These are phyloP conservation scores for Drosophila tani DNA, from an alignment of 1,140 invertebrate species.

Conservation along the genomic window DNA sequence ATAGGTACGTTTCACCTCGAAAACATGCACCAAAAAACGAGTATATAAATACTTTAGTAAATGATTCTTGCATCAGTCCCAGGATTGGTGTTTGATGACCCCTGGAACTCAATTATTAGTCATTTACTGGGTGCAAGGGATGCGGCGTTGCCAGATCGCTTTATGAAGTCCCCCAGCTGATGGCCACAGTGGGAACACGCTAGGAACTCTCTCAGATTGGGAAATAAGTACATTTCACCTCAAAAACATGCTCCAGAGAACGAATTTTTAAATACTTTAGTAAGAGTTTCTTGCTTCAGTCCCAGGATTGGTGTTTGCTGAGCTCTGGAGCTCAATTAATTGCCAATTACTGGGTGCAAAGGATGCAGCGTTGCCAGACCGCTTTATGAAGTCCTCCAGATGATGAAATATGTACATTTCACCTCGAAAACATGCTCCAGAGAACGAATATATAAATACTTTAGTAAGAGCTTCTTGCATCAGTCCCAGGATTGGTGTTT, in stretches of 20 bases:
- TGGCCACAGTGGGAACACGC: background rate
- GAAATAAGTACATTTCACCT: background rate
- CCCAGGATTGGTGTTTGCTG: background rate
- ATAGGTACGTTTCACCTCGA: background rate
- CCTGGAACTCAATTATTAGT: background rate
- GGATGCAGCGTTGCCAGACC: background rate
- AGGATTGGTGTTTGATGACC: background rate
- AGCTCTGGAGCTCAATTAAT: background rate
- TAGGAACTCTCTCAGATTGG: too few species aligned
- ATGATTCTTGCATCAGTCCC: too few species aligned
- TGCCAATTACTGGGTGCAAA: background rate
- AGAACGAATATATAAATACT: too few species aligned
- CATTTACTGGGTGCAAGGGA: background rate
- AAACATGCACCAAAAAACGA: background rate
- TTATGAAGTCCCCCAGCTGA: background rate
- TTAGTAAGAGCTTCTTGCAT: too few species aligned
- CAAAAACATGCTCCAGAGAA: background rate
- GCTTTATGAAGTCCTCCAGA: background rate
- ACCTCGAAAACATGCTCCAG: background rate
- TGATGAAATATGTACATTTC: background rate
- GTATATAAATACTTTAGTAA: too few species aligned
- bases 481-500: background rate
- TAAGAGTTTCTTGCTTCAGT: too few species aligned
- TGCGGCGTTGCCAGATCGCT: background rate
- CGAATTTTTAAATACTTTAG: too few species aligned